Conservation (phyloP, 2,797 vertebrate genomes). For the Allobates femoralis region DNA sequence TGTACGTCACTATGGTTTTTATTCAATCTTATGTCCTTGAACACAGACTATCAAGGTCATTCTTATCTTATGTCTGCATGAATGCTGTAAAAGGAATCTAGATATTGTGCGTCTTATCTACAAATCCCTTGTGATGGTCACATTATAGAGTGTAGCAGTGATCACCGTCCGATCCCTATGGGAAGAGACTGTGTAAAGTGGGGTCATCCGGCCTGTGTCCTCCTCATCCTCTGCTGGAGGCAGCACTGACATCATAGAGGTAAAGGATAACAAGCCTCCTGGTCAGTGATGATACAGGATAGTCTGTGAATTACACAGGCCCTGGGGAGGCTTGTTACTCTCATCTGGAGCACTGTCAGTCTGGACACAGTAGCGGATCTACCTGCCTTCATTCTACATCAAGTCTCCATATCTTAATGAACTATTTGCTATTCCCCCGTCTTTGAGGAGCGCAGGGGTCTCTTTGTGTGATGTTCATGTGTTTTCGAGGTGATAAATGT, state of each 20-base stretch:
- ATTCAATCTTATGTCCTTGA: background rate
- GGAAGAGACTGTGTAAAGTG: slow-evolving; percentile 9
- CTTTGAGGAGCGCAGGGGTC: background rate
- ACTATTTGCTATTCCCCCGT: slow-evolving; percentile 15
- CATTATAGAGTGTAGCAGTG: background rate
- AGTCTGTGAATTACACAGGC: slow-evolving; percentile 3
- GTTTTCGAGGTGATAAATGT: slow-evolving; percentile 41
- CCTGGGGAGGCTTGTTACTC: slow-evolving; percentile 20
- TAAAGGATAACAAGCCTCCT: slow-evolving; percentile 1
- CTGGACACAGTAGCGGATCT: background rate
- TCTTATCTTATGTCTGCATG: background rate
- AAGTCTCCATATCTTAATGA: background rate
- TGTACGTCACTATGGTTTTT: background rate
- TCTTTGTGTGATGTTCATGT: slow-evolving; percentile 29
- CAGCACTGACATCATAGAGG: slow-evolving; percentile 11
- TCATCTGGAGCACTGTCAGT: slow-evolving; percentile 8
- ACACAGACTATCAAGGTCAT: background rate
- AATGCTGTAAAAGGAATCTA: background rate
- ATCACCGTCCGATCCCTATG: background rate
- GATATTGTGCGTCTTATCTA: background rate
- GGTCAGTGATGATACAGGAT: slow-evolving; percentile 2
- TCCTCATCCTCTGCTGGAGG: background rate
- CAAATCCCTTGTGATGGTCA: slow-evolving; percentile 5
- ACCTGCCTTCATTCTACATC: slow-evolving; percentile 18
- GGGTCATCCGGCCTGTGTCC: background rate